Evolutionary conservation across 2,888 invertebrate species (phyloP), one percentile per base, ranked within the genome.

Genomic region (Chaetogeoica ovagalla): DNA sequence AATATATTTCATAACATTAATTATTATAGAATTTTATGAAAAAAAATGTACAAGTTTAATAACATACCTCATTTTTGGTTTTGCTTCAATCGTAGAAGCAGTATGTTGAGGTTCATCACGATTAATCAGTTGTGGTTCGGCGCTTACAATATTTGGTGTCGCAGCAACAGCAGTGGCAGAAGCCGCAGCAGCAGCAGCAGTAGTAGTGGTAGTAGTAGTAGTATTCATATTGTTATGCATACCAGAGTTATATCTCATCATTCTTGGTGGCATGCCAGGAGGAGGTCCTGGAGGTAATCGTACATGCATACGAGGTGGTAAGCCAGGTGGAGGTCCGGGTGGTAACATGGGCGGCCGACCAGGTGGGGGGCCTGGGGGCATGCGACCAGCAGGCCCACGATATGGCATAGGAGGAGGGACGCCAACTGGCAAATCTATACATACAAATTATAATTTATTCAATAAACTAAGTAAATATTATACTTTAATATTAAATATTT

Each of bases 11-110:
- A 63, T 23, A 55, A 23, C 17, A 59, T 30, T n/a, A 43, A 68
- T 72, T 74, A 55, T 5, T 68, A 30, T 17, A n/a, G 19, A 69
- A 43, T 71, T 11, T 72, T 65, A 68, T 23, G 13, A 23, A 13
- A 13, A 59, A 17, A 52, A 17, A 55, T 39, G n/a, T n/a, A 39
- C 39, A 48, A 7, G 13, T 37, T 43, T 37, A 15, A 23, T 2
- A 72, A 23, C 21, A 43, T 82, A 86, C 86, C 86, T 90, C 83
- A 99, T 96, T 88, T 98, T 97, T 0, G 98, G 98, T 86, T 98
- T 98, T 0, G 98, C 98, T 84, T 95, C 94, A 83, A 97, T 97
- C 0, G 96, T 97, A 23, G 94, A 92, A 9, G 84, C 84, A 70
- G 84, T 83, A 70, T 83, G 82, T 68, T 82, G 79, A 60, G 91